These are phyloP conservation scores for Platorchestia sp. DNA, from an alignment of 1,140 invertebrate genomes.

Conservation along the genomic window DNA sequence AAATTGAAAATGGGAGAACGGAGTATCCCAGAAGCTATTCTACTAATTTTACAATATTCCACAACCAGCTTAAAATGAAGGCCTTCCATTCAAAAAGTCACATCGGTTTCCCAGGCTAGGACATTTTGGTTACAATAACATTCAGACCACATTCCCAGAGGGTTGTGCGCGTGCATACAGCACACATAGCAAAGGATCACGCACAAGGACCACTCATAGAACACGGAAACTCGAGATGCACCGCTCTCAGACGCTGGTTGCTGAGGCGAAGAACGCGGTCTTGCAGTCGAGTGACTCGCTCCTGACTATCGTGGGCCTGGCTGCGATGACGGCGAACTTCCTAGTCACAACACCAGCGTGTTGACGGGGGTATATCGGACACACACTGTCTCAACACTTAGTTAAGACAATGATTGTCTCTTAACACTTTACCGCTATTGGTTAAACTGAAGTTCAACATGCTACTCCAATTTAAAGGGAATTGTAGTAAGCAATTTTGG, in stretches of 20 bases:
- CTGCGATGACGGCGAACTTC: not conserved
- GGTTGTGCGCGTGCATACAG: too few relatives aligned
- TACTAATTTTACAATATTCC: too few relatives aligned
- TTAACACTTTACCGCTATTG: too few relatives aligned
- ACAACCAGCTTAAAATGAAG: too few relatives aligned
- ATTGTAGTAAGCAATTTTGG: too few relatives aligned
- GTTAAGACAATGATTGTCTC: too few relatives aligned
- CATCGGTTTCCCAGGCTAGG: too few relatives aligned
- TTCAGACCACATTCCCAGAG: not conserved
- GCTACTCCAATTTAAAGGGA: too few relatives aligned
- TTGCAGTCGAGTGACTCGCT: not conserved
- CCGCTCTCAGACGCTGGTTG: not conserved
- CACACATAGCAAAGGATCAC: too few relatives aligned
- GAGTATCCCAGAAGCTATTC: not conserved
- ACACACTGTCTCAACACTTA: not conserved
- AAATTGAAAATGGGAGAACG: not conserved
- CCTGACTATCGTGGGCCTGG: not conserved
- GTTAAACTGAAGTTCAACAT: too few relatives aligned
- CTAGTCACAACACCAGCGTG: not conserved
- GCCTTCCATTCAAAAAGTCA: not conserved
- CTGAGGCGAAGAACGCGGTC: not conserved
- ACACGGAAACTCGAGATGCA: not conserved
- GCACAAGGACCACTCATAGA: not conserved
- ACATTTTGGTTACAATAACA: not conserved
- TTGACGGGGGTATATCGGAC: not conserved